A percentile compares a stretch with the other conserved stretches of the same genome.
Conservation (phyloP, 2,113 vertebrate genomes). For the Hippopotamus amphibius region DNA sequence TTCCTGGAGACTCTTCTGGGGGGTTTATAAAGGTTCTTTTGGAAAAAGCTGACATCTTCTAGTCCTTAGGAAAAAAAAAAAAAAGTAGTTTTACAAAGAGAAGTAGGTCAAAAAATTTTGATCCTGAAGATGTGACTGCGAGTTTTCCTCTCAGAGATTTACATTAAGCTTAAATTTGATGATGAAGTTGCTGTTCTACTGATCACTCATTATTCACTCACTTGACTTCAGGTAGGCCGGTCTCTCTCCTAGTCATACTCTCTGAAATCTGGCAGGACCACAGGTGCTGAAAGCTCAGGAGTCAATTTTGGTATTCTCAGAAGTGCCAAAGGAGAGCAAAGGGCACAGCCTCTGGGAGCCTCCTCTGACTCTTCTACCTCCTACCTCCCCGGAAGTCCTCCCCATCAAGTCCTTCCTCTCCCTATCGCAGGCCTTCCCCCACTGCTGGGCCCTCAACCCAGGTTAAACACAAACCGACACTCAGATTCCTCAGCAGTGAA, state of each 20-base stretch:
- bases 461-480: neutral
- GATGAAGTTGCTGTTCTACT: neutral
- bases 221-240: neutral
- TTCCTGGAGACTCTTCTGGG: neutral
- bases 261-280: neutral
- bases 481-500: neutral
- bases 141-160: neutral
- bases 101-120: neutral
- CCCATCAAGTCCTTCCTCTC: neutral
- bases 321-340: neutral
- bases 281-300: neutral
- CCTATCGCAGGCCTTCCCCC: neutral
- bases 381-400: neutral
- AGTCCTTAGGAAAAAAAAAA: neutral
- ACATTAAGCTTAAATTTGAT: neutral
- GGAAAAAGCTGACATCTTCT: neutral
- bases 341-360: neutral
- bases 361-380: neutral
- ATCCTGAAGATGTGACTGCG: neutral
- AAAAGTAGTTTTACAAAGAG: neutral
- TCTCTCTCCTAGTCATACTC: neutral
- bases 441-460: constrained; percentile 2
- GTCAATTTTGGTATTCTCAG: neutral
- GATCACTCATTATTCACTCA: neutral
- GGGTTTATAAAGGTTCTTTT: neutral